A percentile compares a stretch with the other conserved stretches of the same genome.
Conservation (phyloP, 2,888 invertebrate species). For the Lamellibrachia columna region DNA sequence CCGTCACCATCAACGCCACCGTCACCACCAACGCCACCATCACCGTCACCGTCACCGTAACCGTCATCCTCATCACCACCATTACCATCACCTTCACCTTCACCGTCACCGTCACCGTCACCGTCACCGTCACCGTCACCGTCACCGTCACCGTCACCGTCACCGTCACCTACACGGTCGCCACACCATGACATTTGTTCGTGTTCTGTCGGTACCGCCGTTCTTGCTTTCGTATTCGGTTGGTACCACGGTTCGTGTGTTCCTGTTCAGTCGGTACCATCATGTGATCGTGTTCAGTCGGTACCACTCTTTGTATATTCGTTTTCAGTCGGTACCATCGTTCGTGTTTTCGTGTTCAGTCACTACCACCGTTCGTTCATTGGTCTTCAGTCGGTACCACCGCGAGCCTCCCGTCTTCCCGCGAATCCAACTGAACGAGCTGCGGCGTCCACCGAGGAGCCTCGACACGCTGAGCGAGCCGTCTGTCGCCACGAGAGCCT, state of each 20-base stretch:
- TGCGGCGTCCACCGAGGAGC: not conserved
- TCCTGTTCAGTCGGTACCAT: too few relatives aligned
- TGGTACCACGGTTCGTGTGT: too few relatives aligned
- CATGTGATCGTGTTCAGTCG: too few relatives aligned
- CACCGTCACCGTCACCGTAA: not conserved
- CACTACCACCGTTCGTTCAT: too few relatives aligned
- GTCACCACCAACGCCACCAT: too few relatives aligned
- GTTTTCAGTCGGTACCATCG: too few relatives aligned
- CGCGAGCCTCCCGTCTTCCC: not conserved
- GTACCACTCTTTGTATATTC: too few relatives aligned
- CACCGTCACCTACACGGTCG: not conserved
- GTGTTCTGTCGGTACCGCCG: too few relatives aligned
- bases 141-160: not conserved
- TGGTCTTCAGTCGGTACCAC: not conserved
- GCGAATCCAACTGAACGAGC: not conserved
- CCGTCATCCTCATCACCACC: not conserved
- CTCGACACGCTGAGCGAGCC: not conserved
- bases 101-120: not conserved
- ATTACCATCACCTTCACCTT: not conserved
- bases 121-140: not conserved
- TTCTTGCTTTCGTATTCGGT: too few relatives aligned
- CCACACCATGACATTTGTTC: too few relatives aligned
- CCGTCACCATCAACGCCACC: not conserved
- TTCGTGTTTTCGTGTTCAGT: too few relatives aligned
- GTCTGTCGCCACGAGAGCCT: not conserved